Evolutionary conservation across 37 sponge, comb jelly and placozoan species (phyloP).

Genomic region (Theonella swinhoei): DNA sequence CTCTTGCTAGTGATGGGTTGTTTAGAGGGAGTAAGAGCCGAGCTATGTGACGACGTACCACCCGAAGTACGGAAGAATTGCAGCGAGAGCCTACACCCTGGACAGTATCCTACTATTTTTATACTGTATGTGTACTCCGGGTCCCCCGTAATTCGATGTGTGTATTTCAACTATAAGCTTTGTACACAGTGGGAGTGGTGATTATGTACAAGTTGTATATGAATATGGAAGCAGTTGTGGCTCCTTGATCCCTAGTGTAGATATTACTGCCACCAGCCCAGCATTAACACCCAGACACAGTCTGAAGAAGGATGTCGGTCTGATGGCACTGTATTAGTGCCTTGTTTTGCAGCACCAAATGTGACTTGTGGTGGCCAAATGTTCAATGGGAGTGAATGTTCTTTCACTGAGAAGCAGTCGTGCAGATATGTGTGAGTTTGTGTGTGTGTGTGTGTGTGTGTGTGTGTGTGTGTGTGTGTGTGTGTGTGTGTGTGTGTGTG

Average conservation of each 20-base stretch:
- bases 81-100: constrained; percentile 8
- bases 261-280: constrained; percentile 60
- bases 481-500: no score
- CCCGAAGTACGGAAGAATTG: background rate
- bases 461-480: no score
- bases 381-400: constrained; percentile 5
- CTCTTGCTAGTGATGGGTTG: no score
- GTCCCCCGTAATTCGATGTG: background rate
- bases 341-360: constrained; percentile 65
- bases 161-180: background rate
- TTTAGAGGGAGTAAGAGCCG: no score
- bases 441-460: no score
- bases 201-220: background rate
- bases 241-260: no score
- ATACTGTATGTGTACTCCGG: no score
- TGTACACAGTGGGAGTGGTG: background rate
- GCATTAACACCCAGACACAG: constrained; percentile 49
- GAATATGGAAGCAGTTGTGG: background rate
- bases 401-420: background rate
- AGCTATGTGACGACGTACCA: no score
- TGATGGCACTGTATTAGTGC: constrained; percentile 22
- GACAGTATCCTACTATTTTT: constrained; percentile 47
- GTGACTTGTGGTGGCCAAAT: constrained; percentile 8
- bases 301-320: constrained; percentile 31
- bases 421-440: constrained; percentile 63